Evolutionary conservation across 2,797 vertebrate genomes (phyloP).

Genomic region (Bovichtus variegatus): DNA sequence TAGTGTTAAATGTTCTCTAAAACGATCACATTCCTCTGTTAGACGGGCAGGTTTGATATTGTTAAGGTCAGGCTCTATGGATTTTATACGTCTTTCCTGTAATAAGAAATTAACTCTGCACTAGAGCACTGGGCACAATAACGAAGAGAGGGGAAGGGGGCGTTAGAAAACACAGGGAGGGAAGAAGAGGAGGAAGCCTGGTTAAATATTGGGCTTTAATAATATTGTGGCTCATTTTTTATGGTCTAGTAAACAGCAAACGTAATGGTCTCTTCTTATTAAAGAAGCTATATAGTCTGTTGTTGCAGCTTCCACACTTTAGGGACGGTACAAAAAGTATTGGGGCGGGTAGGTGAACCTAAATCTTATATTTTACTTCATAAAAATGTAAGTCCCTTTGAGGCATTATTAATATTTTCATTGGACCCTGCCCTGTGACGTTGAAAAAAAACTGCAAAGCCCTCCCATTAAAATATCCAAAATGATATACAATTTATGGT

Average conservation of each 20-base stretch:
- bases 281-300: slow-evolving; percentile 41
- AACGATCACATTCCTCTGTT: slow-evolving; percentile 55
- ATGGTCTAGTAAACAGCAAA: slow-evolving; percentile 46
- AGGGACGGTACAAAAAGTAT: slow-evolving; percentile 1
- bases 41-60: slow-evolving; percentile 67
- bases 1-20: slow-evolving; percentile 74
- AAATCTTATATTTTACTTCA: slow-evolving; percentile 9
- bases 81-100: slow-evolving; percentile 72
- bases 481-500: neutral
- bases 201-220: slow-evolving; percentile 70
- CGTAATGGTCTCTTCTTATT: slow-evolving; percentile 52
- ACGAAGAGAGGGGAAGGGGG: slow-evolving; percentile 40
- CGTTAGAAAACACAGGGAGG: slow-evolving; percentile 51
- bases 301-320: slow-evolving; percentile 13
- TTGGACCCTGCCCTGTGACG: neutral
- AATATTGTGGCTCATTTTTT: slow-evolving; percentile 57
- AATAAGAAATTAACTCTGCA: slow-evolving; percentile 77
- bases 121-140: slow-evolving; percentile 56
- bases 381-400: neutral
- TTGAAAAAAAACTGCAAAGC: neutral
- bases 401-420: slow-evolving; percentile 5
- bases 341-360: neutral
- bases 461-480: neutral
- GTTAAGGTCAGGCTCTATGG: slow-evolving; percentile 75
- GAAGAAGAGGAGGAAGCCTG: slow-evolving; percentile 41